Base-by-base conservation (phyloP, 1,140 invertebrate species). In the Brachionus manjavacas region DNA sequence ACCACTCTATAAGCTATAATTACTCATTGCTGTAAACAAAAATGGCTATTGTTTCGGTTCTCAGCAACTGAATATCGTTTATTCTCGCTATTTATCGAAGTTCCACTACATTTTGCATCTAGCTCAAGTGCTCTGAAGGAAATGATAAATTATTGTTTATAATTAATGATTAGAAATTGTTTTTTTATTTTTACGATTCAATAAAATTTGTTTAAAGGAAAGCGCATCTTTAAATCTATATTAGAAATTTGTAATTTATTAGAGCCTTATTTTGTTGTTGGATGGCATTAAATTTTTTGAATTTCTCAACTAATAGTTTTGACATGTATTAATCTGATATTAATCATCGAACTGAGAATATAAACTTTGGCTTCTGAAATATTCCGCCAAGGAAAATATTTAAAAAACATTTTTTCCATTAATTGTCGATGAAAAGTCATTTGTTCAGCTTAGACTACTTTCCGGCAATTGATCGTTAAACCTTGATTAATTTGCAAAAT, bases 101-200 rank as follows among this genome's bases (percentile, higher is more conserved):
- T 68, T 68, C 25, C 66, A 31, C 66, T 31, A 68, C 12, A 35
- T 4, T 39, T 39, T 68, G 14, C 31, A 68, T 68, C 12, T 68
- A 68, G 25, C 31, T 72, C 68, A 72, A 72, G 68, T 72, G 68
- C 35, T 72, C 41, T 72, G 68, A 39, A 39, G 68, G 68, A 72
- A 72, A 72, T 72, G 68, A 72, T 72, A 72, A 72, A 72, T 72
- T 72, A 72, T 72, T 72, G 68, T 72, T 72, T 72, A 72, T 72
- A 72, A 72, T 72, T 72, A 43, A 72, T 72, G 68, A 72, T 72
- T 72, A 72, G 68, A 72, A 72, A 72, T 72, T 72, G 68, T 72
- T 72, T 68, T 68, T 68, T 68, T 68, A 68, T 68, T 68, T 35
- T 72, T 72, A 72, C 68, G 68, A 72, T 72, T 72, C 68, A 72